These are phyloP conservation scores for Petrocephalus zakoni DNA, from an alignment of 2,113 vertebrate species.

Conservation along the genomic window DNA sequence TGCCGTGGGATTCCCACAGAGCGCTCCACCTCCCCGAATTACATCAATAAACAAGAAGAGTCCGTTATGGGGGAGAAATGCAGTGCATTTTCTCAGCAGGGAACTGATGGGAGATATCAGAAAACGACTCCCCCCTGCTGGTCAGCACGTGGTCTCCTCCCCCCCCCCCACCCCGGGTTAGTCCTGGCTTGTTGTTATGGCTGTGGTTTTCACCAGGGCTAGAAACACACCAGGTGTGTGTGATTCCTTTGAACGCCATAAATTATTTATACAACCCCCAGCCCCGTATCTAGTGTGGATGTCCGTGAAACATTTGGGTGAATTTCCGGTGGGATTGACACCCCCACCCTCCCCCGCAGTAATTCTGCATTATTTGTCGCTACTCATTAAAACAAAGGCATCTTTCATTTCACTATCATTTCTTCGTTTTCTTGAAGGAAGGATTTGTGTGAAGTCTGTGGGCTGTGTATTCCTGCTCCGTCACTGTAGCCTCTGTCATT, in stretches of 20 bases:
- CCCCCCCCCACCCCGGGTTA: not conserved
- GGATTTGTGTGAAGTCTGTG: not conserved
- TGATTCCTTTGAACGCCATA: not conserved
- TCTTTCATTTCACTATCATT: not conserved
- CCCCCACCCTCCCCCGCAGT: not conserved
- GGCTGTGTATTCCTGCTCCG: not conserved
- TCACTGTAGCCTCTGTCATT: not conserved
- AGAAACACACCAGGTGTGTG: not conserved
- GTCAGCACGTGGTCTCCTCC: not conserved
- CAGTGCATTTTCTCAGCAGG: not conserved
- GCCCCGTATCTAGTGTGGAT: not conserved
- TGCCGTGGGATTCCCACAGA: not conserved
- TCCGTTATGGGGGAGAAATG: not conserved
- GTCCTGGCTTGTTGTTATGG: not conserved
- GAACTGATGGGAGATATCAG: not conserved
- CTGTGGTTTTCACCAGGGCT: not conserved
- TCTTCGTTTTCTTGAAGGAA: not conserved
- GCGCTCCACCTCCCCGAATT: not conserved
- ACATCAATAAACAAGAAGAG: not conserved
- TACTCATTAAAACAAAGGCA: not conserved
- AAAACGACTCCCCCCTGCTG: not conserved
- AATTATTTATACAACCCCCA: not conserved
- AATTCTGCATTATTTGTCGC: not conserved
- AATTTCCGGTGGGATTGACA: not conserved
- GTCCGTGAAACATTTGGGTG: not conserved